Evolutionary conservation across 1,140 invertebrate genomes (phyloP), one percentile per base, ranked within the genome.

Genomic region (Camponotus floridanus): DNA sequence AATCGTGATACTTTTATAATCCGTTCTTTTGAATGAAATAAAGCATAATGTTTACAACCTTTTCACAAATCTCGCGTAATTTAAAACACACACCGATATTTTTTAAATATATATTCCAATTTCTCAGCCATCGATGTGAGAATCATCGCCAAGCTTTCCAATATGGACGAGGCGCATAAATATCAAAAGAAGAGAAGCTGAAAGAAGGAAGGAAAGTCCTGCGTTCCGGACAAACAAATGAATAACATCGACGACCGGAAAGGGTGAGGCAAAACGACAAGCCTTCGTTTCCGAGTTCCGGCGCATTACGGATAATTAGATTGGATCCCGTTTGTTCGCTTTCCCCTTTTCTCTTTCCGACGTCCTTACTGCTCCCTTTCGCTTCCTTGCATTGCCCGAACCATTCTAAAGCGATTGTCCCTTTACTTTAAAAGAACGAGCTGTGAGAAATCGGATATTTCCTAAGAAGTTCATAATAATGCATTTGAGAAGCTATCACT

Each of bases 221-320:
- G 70, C 81, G 84, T 87, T 88, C 78, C 74, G 42, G 70, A 87
- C 89, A 91, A 92, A 92, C 91, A 91, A 92, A 93, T 90, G 91
- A 91, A 91, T 90, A 91, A 91, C 91, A 86, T 76, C 55, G 86
- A 80, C 65, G 71, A 85, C 90, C 88, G 88, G 87, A 91, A 89
- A 70, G 86, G 91, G 86, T 91, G 89, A 88, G 83, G 83, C 86
- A 74, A 70, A 79, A 62, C 86, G 84, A 90, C 88, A 91, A 91
- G 90, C 86, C 88, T 85, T 90, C 86, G 89, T 91, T 93, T 93
- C 91, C 90, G 89, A 91, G 91, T 92, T 91, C 91, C 90, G 86
- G 88, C 88, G 91, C 91, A 93, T 93, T 93, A 92, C 90, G 73
- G 88, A 90, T 93, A 94, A 94, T 93, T 93, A 93, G 91, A 93